Evolutionary conservation across 1,140 invertebrate genomes (phyloP), one percentile per base, ranked within the genome.

Genomic region (Camponotus floridanus): DNA sequence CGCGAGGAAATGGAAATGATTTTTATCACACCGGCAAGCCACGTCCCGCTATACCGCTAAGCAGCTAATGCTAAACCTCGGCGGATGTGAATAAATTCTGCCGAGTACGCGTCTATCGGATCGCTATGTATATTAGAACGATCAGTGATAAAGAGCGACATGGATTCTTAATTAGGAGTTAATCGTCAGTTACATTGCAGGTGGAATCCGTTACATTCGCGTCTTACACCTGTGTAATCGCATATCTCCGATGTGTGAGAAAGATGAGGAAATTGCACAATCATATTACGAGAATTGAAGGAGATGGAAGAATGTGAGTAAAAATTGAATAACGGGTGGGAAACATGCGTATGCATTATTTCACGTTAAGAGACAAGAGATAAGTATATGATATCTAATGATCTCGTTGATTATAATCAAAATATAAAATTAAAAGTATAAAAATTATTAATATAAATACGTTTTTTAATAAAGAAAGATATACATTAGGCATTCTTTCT

Each of bases 101-200:
- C 68, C n/a, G 11, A 15, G 21, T 68, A 59, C 62, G 67, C n/a
- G 45, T 64, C 31, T 31, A 62, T 33, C 76, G 45, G 67, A 21
- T 73, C 39, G 57, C 26, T 21, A 45, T 9, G 13, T 51, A 51
- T 51, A 4, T 4, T 51, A 15, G 39, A 73, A 62, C 21, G 55
- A 83, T 83, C 79, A 31, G 33, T 33, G 79, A 83, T 83, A 61
- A 83, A 71, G n/a, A 73, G 55, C 39, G 62, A 74, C 74, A 74
- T 31, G 48, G 48, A 73, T 55, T 83, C 39, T 73, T 83, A 83
- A 83, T 83, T 83, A 73, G 62, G 39, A 73, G 26, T 59, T 83
- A 83, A 83, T 33, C 61, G 68, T 59, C 57, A 18, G 39, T 74
- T 21, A 31, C 31, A 70, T 59, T 65, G 76, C 45, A 39, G 45